Conservation (phyloP, 1,140 invertebrate species). For the Ceratosolen solmsi region DNA sequence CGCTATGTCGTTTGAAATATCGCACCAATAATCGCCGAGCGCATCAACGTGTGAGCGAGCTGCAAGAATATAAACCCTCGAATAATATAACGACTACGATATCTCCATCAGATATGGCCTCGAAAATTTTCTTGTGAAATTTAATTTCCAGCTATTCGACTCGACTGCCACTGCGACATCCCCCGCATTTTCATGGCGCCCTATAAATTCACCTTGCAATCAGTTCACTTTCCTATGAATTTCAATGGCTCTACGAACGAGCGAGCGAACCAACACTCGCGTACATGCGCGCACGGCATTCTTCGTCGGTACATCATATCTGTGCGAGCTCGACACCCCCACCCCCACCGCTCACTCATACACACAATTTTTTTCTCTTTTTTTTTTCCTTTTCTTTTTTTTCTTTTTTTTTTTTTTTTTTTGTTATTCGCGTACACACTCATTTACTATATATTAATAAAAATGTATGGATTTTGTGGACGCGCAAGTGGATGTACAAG, state of each 20-base stretch:
- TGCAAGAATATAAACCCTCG: conserved; percentile 26
- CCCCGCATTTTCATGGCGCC: not conserved
- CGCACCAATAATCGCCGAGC: conserved; percentile 1
- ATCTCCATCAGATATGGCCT: conserved; percentile 33
- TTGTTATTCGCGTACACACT: too few species aligned
- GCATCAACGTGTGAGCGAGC: not conserved
- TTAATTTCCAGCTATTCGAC: conserved; percentile 32
- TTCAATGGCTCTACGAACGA: conserved; percentile 17
- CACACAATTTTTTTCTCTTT: too few species aligned
- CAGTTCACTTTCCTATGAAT: conserved; percentile 48
- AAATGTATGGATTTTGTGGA: not conserved
- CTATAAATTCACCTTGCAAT: conserved; percentile 38
- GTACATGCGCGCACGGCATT: not conserved
- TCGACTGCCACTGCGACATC: not conserved
- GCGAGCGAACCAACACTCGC: not conserved
- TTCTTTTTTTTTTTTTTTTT: too few species aligned
- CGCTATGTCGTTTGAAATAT: conserved; percentile 23
- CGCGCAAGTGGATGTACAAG: not conserved
- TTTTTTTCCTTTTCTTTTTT: too few species aligned
- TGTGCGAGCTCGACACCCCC: too few species aligned
- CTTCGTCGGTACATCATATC: too few species aligned
- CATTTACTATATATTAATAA: not conserved
- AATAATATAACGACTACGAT: conserved; percentile 35
- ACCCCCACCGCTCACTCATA: too few species aligned
- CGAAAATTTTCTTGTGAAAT: conserved; percentile 47